Evolutionary conservation across 2,888 invertebrate species (phyloP).

Genomic region (Diplolepis rosae): DNA sequence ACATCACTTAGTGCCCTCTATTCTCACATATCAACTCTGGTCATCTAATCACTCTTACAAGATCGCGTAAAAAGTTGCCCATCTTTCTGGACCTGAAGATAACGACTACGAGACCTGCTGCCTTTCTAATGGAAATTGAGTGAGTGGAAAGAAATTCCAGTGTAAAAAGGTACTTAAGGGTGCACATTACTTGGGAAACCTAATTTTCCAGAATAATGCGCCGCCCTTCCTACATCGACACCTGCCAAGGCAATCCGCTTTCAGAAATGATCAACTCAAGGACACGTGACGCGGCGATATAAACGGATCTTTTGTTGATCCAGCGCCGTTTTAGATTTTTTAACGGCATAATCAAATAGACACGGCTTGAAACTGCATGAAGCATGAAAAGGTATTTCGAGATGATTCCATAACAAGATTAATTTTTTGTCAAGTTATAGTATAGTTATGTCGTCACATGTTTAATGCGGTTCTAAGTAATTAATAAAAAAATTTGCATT

Average conservation of each 20-base stretch:
- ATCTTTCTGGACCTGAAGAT: conserved; percentile 24
- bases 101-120: conserved; percentile 21
- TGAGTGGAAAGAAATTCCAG: conserved; percentile 2
- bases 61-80: conserved; percentile 39
- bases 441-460: too few species aligned
- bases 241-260: conserved; percentile 28
- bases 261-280: conserved; percentile 8
- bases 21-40: conserved; percentile 3
- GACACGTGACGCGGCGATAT: conserved; percentile 23
- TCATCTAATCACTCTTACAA: conserved; percentile 13
- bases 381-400: not conserved
- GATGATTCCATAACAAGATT: not conserved
- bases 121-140: conserved; percentile 36
- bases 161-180: not conserved
- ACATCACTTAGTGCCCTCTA: conserved; percentile 33
- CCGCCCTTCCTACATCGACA: conserved; percentile 21
- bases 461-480: too few species aligned
- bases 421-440: not conserved
- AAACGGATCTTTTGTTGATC: conserved; percentile 23
- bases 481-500: too few species aligned
- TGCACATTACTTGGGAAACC: conserved; percentile 24
- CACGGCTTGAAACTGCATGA: not conserved
- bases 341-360: conserved; percentile 2
- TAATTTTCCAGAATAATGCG: conserved; percentile 17
- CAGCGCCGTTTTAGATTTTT: conserved; percentile 14